phyloP scores from a whole-genome alignment of 2,888 invertebrate species.

The Dilophus febrilis region DNA sequence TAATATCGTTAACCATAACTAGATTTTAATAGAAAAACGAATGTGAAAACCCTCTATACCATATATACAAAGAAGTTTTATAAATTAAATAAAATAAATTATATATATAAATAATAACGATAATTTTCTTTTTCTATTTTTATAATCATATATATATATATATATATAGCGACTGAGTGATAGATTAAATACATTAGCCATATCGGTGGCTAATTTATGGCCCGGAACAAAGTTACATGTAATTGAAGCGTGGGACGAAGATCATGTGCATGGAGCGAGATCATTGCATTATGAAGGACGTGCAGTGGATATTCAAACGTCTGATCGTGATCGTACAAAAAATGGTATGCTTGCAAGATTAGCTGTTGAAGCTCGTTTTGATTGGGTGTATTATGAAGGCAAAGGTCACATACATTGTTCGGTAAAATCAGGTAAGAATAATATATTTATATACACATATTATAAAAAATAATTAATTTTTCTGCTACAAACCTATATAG shows the following conservation, averaged over 20 bases:
- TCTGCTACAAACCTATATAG: no score
- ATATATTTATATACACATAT: no score
- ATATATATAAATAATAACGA: no score
- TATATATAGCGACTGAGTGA: slow-evolving; percentile 90
- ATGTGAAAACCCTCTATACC: no score
- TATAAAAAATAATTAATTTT: no score
- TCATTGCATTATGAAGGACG: slow-evolving; percentile 93
- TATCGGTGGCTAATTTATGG: slow-evolving; percentile 97
- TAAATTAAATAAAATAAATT: no score
- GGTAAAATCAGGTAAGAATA: slow-evolving; percentile 80
- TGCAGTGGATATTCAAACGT: slow-evolving; percentile 90
- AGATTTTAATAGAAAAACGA: no score
- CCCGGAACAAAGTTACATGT: slow-evolving; percentile 85
- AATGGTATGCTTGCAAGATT: slow-evolving; percentile 91
- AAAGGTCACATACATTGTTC: slow-evolving; percentile 91
- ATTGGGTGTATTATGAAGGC: slow-evolving; percentile 96
- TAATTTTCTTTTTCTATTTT: no score
- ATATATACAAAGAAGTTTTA: no score
- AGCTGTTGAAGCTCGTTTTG: slow-evolving; percentile 94
- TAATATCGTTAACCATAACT: no score
- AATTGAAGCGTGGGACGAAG: slow-evolving; percentile 92
- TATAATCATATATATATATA: no score
- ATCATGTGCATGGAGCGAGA: slow-evolving; percentile 45
- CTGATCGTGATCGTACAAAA: slow-evolving; percentile 81
- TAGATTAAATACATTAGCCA: slow-evolving; percentile 82